Base-by-base conservation (phyloP, 2,113 vertebrate genomes). In the Hippocampus mohnikei region DNA sequence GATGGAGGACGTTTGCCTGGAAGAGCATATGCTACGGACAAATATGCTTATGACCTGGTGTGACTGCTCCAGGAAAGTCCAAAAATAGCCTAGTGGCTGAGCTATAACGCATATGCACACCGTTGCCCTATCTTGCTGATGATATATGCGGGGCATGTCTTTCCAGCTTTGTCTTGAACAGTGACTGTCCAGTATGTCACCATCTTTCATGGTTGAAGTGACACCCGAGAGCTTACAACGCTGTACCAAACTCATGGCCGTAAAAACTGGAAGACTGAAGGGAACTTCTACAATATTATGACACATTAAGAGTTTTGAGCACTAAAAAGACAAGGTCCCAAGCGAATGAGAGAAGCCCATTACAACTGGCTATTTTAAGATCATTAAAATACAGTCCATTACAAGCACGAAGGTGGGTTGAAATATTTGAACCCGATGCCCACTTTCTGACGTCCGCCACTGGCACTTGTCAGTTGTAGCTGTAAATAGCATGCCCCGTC, bases 401-500 rank as follows among this genome's bases (percentile, higher is more conserved):
- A 20, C 20, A 20, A 20, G 7, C 6, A 50, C 18, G 25, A 58
- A 15, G 55, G 23, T 12, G 16, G 55, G 44, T 20, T 69, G 23
- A 44, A 69, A 77, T 59, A 74, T 80, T 66, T 63, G 82, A 70
- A 65, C 68, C 41, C 72, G 21, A 70, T 70, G 40, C 8, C 55
- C 62, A 64, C 8, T 44, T 42, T 25, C 40, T 69, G 84, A 79
- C 44, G 64, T 83, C 72, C 80, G 73, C 63, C 62, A 64, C n/a
- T 9, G 55, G 67, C 67, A n/a, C 70, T 66, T 66, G 77, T 83
- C 61, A 71, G 72, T 42, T 61, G 60, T 60, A 37, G 44, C 80
- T 77, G 81, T 79, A 88, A 88, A 90, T 88, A 89, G 83, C 61
- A 66, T 42, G 59, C 40, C n/a, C 55, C 76, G 81, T 82, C 79